These are phyloP conservation scores for Caenorhabditis sp. DNA, from an alignment of 2,888 invertebrate species.

Conservation along the genomic window DNA sequence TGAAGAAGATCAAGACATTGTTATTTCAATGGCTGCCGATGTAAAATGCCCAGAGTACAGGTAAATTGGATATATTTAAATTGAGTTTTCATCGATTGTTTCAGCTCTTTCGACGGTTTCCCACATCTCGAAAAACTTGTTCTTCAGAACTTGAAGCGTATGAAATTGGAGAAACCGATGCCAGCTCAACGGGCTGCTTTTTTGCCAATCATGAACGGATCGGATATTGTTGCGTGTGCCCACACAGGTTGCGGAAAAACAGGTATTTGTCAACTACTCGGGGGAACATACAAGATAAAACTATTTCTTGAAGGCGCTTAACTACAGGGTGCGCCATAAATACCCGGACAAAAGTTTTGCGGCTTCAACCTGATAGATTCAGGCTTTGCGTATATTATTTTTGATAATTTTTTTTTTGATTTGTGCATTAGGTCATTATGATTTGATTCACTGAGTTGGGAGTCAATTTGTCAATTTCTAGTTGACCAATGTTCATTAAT, in stretches of 20 bases:
- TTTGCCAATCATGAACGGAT: constrained; percentile 20
- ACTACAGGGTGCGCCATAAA: background rate
- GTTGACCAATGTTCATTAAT: too few species aligned
- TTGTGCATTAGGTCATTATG: too few species aligned
- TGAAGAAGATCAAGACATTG: constrained; percentile 12
- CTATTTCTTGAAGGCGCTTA: background rate
- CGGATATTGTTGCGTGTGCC: constrained; percentile 32
- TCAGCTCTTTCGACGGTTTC: constrained; percentile 21
- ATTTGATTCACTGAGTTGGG: too few species aligned
- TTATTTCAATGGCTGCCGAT: constrained; percentile 11
- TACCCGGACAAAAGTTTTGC: too few species aligned
- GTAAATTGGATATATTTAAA: background rate
- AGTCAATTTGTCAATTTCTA: too few species aligned
- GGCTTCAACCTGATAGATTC: too few species aligned
- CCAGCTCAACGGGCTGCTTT: constrained; percentile 25
- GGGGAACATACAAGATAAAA: background rate
- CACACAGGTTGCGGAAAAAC: constrained; percentile 40
- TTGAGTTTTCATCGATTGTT: background rate
- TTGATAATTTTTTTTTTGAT: too few species aligned
- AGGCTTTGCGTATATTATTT: too few species aligned
- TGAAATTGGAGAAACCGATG: constrained; percentile 31
- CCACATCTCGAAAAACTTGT: constrained; percentile 8
- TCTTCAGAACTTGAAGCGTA: constrained; percentile 14
- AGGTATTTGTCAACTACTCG: background rate
- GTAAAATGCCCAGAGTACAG: constrained; percentile 10